A percentile compares a stretch with the other conserved stretches of the same genome.
Conservation (phyloP, 2,113 vertebrate species). For the Myotis davidii region DNA sequence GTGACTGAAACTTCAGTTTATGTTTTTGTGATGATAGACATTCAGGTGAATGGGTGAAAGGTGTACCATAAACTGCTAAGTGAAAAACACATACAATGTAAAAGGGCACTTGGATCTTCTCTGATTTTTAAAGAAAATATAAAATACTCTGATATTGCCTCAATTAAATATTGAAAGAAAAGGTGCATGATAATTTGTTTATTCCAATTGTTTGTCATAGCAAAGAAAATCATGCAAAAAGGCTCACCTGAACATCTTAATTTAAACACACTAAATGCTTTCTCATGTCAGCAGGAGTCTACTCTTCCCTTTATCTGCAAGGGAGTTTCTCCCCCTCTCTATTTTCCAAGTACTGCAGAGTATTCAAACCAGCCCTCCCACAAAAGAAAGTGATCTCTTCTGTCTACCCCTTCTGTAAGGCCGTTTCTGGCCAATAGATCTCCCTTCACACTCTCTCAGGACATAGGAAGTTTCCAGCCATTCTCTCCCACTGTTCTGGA, state of each 20-base stretch:
- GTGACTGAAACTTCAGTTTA: background rate
- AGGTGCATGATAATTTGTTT: background rate
- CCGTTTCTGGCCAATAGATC: rapidly evolving
- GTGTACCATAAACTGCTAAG: background rate
- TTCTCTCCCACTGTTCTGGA: background rate
- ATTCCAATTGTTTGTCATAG: background rate
- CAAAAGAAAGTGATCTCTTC: background rate
- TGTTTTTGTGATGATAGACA: background rate
- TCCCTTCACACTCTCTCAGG: background rate
- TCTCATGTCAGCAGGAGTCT: too few species aligned
- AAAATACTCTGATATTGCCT: rapidly evolving
- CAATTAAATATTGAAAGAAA: background rate
- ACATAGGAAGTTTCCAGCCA: too few species aligned
- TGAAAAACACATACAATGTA: background rate
- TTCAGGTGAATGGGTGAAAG: constrained; percentile 7
- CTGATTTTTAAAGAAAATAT: background rate
- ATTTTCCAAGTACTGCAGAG: background rate
- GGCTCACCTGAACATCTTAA: background rate
- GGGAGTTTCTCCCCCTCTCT: rapidly evolving
- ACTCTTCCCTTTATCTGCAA: background rate
- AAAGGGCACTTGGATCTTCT: background rate
- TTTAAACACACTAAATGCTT: background rate
- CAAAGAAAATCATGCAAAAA: background rate
- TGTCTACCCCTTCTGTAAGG: background rate
- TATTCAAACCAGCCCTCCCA: rapidly evolving